These are phyloP conservation scores for Hylaea fasciaria DNA, from an alignment of 2,888 invertebrate genomes.

Conservation along the genomic window DNA sequence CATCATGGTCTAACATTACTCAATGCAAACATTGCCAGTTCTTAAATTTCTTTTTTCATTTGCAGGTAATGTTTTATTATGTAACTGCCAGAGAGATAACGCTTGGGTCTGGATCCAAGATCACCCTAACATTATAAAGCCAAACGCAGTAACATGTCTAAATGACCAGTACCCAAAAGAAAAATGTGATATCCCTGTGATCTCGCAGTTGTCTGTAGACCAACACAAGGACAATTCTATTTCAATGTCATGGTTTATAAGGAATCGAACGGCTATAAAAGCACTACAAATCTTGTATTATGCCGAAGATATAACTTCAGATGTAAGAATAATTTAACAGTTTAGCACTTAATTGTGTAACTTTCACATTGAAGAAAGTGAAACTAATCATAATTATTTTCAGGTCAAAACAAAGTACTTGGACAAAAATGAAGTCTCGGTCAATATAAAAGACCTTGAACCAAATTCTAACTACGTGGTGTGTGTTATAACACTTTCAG, in stretches of 20 bases:
- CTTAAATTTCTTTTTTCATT: constrained; percentile 38
- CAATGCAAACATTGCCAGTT: not conserved
- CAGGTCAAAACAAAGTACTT: constrained; percentile 75
- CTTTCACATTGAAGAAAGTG: not conserved
- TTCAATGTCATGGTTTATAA: constrained; percentile 94
- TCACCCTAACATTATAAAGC: constrained; percentile 86
- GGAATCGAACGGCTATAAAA: constrained; percentile 93
- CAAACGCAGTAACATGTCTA: constrained; percentile 65
- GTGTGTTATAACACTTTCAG: constrained; percentile 71
- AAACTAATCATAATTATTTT: constrained; percentile 43
- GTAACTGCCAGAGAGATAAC: constrained; percentile 95
- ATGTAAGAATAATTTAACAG: constrained; percentile 53
- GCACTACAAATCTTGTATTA: constrained; percentile 94
- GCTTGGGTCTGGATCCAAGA: constrained; percentile 97
- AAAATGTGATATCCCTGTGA: constrained; percentile 88
- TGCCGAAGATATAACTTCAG: constrained; percentile 68
- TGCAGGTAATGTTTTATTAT: constrained; percentile 94
- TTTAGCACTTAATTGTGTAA: no score
- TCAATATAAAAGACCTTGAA: constrained; percentile 65
- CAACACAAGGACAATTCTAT: constrained; percentile 94
- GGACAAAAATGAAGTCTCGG: constrained; percentile 70
- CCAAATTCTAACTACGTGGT: constrained; percentile 72
- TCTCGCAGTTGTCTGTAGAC: constrained; percentile 93
- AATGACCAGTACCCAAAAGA: constrained; percentile 77
- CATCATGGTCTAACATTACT: not conserved